phyloP scores from a whole-genome alignment of 2,888 invertebrate genomes.

The Drosophila atripex region DNA sequence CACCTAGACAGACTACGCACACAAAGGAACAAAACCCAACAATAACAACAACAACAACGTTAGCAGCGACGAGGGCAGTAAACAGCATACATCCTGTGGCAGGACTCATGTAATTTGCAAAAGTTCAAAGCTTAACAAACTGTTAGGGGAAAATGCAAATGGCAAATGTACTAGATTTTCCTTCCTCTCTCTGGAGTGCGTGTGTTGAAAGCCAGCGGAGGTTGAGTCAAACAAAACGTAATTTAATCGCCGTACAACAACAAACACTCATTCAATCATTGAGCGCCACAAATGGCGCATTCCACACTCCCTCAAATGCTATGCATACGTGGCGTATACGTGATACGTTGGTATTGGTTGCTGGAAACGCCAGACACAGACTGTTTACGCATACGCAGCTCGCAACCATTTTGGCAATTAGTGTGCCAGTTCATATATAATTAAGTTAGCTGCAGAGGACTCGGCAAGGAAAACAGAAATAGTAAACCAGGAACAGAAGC shows the following conservation, averaged over 20 bases:
- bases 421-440: conserved; percentile 43
- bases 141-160: conserved; percentile 73
- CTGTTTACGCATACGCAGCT: conserved; percentile 50
- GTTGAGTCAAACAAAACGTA: conserved; percentile 56
- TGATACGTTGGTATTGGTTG: conserved; percentile 15
- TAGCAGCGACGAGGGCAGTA: conserved; percentile 35
- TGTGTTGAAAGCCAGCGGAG: conserved; percentile 5
- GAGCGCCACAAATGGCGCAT: conserved; percentile 37
- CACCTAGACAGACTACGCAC: conserved; percentile 6
- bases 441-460: conserved; percentile 36
- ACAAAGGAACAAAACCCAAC: conserved; percentile 1
- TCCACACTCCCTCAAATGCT: conserved; percentile 21
- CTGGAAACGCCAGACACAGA: conserved; percentile 16
- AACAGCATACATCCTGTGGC: conserved; percentile 72
- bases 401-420: conserved; percentile 44
- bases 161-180: conserved; percentile 54
- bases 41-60: conserved; percentile 19
- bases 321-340: conserved; percentile 37
- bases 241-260: conserved; percentile 61
- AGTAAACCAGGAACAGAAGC: conserved; percentile 12
- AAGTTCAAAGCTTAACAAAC: conserved; percentile 80
- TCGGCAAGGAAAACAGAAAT: conserved; percentile 29
- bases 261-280: conserved; percentile 44
- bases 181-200: conserved; percentile 6
- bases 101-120: conserved; percentile 78